phyloP scores from a whole-genome alignment of 2,113 vertebrate species.

The Peromyscus leucopus region DNA sequence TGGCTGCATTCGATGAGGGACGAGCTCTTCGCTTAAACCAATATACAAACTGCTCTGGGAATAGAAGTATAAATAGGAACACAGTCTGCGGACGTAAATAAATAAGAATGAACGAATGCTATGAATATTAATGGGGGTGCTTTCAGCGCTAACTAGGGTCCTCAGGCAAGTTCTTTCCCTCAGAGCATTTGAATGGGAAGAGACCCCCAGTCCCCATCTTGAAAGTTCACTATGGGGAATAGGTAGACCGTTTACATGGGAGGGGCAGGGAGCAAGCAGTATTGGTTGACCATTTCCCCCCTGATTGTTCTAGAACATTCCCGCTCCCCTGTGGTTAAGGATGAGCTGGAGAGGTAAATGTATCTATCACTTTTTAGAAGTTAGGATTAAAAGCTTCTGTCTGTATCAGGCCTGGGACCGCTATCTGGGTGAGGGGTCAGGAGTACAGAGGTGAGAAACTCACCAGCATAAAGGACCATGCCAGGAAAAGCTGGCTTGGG shows the following conservation, averaged over 20 bases:
- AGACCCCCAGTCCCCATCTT: accelerated
- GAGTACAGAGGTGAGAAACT: accelerated
- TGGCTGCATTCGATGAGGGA: not conserved
- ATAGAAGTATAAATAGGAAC: not conserved
- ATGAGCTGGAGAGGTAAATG: not conserved
- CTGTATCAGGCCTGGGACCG: not conserved
- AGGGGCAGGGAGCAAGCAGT: not conserved
- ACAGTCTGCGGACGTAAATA: not conserved
- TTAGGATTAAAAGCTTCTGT: accelerated
- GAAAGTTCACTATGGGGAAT: too few species aligned
- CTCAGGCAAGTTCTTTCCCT: not conserved
- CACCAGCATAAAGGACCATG: accelerated
- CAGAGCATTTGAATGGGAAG: too few species aligned
- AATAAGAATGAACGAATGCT: not conserved
- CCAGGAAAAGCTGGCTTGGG: not conserved
- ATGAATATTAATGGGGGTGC: accelerated
- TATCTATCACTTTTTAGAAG: accelerated
- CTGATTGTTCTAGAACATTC: accelerated
- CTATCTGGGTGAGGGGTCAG: accelerated
- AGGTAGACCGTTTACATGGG: accelerated
- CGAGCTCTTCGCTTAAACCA: constrained; percentile 18
- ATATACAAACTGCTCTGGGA: constrained; percentile 51
- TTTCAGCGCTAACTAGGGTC: accelerated
- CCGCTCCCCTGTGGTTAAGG: not conserved
- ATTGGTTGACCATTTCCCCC: too few species aligned